Percentiles rank a stretch among this genome's conserved stretches.
These are phyloP conservation scores for Sitta europaea DNA, from an alignment of 2,113 vertebrate species.

Conservation along the genomic window DNA sequence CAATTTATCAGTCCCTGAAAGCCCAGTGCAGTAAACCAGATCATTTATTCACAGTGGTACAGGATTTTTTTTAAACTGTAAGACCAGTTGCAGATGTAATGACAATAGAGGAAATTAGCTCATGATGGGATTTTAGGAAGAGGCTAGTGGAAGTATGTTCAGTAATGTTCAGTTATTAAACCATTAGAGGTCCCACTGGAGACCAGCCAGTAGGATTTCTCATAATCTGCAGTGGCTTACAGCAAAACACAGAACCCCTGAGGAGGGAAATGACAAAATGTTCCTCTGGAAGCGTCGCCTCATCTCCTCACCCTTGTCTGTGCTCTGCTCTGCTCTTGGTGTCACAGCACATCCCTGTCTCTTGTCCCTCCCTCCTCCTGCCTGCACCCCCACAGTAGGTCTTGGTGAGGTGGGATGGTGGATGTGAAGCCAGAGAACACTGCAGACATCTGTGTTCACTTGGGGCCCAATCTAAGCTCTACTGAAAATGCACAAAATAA, in stretches of 20 bases:
- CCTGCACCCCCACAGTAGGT: neutral
- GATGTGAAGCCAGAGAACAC: slow-evolving; percentile 5
- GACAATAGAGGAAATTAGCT: slow-evolving; percentile 64
- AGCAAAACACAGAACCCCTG: slow-evolving; percentile 20
- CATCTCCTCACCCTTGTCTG: neutral
- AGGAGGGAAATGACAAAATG: slow-evolving; percentile 47
- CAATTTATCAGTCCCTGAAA: neutral
- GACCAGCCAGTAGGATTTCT: slow-evolving; percentile 36
- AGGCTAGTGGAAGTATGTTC: slow-evolving; percentile 52
- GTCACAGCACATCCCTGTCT: neutral
- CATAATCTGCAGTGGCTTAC: slow-evolving; percentile 26
- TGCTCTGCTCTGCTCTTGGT: neutral
- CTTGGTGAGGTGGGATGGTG: neutral
- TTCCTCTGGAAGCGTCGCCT: slow-evolving; percentile 8
- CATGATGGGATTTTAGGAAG: slow-evolving; percentile 51
- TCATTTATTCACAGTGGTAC: neutral
- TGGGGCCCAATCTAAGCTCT: neutral
- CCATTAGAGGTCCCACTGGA: slow-evolving; percentile 52
- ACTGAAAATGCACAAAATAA: slow-evolving; percentile 7
- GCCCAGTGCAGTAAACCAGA: neutral
- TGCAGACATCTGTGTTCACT: slow-evolving; percentile 14
- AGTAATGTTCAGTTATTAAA: slow-evolving; percentile 56
- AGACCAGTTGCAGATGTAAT: slow-evolving; percentile 66
- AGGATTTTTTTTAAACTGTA: neutral
- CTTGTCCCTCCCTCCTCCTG: neutral